A percentile compares a stretch with the other conserved stretches of the same genome.
phyloP scores from a whole-genome alignment of 2,888 invertebrate species.

The Pyrochroa serraticornis region DNA sequence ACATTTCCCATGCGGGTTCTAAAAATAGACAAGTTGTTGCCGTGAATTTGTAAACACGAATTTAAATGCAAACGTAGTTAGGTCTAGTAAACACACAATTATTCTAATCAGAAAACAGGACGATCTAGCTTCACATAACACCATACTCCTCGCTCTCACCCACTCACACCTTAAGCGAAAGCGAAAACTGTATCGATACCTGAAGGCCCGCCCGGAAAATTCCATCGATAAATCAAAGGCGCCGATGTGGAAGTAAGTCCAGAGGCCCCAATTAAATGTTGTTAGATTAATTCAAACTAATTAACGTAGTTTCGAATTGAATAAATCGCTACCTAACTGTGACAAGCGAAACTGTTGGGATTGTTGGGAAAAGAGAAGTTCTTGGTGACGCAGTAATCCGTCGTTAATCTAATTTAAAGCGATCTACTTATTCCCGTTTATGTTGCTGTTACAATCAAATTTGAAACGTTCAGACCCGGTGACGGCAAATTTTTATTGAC shows the following conservation, averaged over 20 bases:
- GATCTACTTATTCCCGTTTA: constrained; percentile 7
- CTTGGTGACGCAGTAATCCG: constrained; percentile 18
- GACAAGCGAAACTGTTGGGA: too few species aligned
- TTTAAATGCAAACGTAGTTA: constrained; percentile 21
- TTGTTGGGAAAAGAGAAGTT: constrained; percentile 11
- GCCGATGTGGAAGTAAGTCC: too few species aligned
- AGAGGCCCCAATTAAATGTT: constrained; percentile 5
- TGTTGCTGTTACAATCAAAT: constrained; percentile 11
- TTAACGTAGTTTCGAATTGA: constrained; percentile 13
- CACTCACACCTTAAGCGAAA: too few species aligned
- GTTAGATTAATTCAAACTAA: constrained; percentile 11
- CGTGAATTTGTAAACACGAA: constrained; percentile 21
- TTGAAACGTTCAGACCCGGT: not conserved
- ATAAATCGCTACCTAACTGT: constrained; percentile 12
- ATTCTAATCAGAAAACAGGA: not conserved
- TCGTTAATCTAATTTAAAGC: constrained; percentile 16
- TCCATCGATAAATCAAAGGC: too few species aligned
- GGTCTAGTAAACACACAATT: constrained; percentile 6
- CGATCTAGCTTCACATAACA: too few species aligned
- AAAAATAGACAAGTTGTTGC: constrained; percentile 14
- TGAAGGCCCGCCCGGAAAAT: too few species aligned
- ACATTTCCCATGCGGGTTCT: constrained; percentile 16
- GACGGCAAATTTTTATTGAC: not conserved
- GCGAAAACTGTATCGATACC: too few species aligned
- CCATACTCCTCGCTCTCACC: too few species aligned